These are phyloP conservation scores for Ginglymostoma cirratum DNA, from an alignment of 2,113 vertebrate species.

Conservation along the genomic window DNA sequence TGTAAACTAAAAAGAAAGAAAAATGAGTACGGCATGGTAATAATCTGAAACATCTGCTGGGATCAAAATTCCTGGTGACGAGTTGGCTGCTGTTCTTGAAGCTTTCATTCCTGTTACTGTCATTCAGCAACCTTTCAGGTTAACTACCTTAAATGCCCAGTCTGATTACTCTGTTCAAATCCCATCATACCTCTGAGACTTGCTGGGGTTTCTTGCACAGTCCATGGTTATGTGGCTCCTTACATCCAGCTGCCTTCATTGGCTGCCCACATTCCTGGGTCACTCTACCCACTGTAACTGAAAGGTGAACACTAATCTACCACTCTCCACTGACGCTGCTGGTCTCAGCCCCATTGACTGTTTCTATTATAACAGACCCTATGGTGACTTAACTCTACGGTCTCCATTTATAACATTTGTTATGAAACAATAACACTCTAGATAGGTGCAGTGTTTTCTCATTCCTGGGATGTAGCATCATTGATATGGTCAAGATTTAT, in stretches of 20 bases:
- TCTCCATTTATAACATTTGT: not conserved
- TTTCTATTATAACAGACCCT: not conserved
- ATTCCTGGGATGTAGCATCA: too few relatives aligned
- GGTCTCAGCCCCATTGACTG: not conserved
- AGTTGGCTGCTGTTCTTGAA: not conserved
- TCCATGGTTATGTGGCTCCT: not conserved
- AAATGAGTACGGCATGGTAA: not conserved
- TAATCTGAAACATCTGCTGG: not conserved
- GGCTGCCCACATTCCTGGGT: not conserved
- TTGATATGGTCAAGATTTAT: too few relatives aligned
- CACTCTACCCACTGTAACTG: not conserved
- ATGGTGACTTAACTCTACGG: not conserved
- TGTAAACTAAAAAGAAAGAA: not conserved
- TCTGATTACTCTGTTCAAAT: not conserved
- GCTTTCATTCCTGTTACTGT: not conserved
- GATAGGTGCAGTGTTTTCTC: not conserved
- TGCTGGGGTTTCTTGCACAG: not conserved
- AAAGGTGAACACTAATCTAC: not conserved
- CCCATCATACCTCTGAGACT: not conserved
- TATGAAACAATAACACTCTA: not conserved
- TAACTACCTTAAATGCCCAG: not conserved
- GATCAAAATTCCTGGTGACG: not conserved
- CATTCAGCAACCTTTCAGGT: not conserved
- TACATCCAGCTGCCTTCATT: not conserved
- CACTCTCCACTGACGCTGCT: not conserved